Evolutionary conservation across 2,113 vertebrate species (phyloP).

Genomic region (Calidris pugnax): DNA sequence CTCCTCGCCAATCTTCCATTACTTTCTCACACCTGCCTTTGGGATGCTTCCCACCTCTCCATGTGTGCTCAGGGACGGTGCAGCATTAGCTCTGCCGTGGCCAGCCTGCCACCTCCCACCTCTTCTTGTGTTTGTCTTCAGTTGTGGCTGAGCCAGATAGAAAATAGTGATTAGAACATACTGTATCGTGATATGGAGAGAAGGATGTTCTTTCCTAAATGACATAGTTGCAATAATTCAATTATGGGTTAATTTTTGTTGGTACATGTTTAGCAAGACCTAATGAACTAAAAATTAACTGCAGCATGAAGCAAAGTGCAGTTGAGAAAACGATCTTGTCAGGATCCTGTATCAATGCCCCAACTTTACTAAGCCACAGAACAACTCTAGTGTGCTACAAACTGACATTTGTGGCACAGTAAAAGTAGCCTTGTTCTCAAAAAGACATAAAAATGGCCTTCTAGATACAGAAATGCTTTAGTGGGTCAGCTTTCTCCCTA

Average conservation of each 20-base stretch:
- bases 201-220: not conserved
- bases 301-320: not conserved
- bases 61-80: not conserved
- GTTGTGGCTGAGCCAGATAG: not conserved
- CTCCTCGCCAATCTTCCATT: too few relatives aligned
- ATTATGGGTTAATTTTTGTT: not conserved
- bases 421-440: not conserved
- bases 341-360: not conserved
- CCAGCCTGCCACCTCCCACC: not conserved
- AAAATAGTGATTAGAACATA: not conserved
- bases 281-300: not conserved
- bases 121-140: fast-evolving
- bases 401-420: not conserved
- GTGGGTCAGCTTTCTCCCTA: not conserved
- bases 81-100: not conserved
- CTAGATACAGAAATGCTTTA: not conserved
- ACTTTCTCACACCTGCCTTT: not conserved
- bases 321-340: not conserved
- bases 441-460: not conserved
- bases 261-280: not conserved
- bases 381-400: not conserved
- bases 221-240: not conserved
- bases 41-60: not conserved
- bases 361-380: not conserved
- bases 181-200: not conserved